Conservation (phyloP, 2,113 vertebrate genomes). For the Amphilophus citrinellus region DNA sequence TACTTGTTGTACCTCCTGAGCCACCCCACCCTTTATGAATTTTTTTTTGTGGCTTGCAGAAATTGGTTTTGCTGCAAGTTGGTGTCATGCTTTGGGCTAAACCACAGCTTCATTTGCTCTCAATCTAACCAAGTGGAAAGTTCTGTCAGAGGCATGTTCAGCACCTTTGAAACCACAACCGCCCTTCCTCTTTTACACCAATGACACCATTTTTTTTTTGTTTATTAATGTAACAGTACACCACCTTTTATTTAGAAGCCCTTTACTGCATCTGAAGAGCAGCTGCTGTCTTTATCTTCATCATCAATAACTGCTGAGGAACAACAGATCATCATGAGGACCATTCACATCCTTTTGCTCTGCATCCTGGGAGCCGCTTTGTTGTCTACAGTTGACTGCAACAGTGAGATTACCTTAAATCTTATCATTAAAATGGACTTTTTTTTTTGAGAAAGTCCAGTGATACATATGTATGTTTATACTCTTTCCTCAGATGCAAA, state of each 20-base stretch:
- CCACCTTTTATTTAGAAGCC: not conserved
- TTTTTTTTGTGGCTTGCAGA: not conserved
- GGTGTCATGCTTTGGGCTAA: not conserved
- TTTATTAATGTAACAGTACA: not conserved
- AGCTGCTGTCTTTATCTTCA: not conserved
- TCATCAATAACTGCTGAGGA: not conserved
- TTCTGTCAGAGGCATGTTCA: conserved; percentile 1
- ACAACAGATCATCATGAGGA: conserved; percentile 52
- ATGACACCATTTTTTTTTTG: conserved; percentile 4
- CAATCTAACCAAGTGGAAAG: conserved; percentile 44
- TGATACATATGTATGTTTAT: no score
- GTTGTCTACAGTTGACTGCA: conserved; percentile 4
- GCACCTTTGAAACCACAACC: conserved; percentile 31
- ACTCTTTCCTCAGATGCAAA: conserved; percentile 8
- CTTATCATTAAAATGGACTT: not conserved
- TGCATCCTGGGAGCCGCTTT: no score
- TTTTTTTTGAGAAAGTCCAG: not conserved
- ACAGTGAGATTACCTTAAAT: conserved; percentile 36
- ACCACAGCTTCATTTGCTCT: conserved; percentile 51
- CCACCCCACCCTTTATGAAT: no score
- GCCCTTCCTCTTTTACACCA: not conserved
- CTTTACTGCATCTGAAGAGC: rapidly evolving
- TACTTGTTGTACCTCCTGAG: no score
- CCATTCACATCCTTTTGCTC: conserved; percentile 44
- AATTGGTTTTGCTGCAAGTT: not conserved